Base-by-base conservation (phyloP, 2,888 invertebrate genomes). In the Apotomis turbidana region DNA sequence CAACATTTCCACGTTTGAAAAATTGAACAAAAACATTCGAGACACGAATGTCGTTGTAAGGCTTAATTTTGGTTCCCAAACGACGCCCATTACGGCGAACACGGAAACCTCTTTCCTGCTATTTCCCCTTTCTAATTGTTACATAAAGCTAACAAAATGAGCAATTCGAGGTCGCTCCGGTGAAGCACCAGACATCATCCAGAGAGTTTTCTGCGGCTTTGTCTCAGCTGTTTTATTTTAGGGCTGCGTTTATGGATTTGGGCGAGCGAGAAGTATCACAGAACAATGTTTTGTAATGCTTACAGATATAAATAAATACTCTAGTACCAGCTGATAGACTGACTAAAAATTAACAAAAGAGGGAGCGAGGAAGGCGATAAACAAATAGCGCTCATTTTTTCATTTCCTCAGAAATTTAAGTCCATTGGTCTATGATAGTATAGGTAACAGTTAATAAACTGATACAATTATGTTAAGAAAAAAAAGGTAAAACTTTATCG, bases 91-190 rank as follows among this genome's bases (percentile, higher is more conserved):
- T 87, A 85, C 79, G 78, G 78, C 76, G 79, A 79, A 79, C 81
- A 78, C 78, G 81, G 82, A 84, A 80, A 85, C 84, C 85, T 84
- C 83, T 84, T 85, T 85, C 80, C 83, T 84, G 83, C 78, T 81
- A 83, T 85, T 85, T 79, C 81, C 81, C 81, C 81, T 84, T 83
- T 82, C 83, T 89, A 89, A 90, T 90, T 90, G 89, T 88, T 85
- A 86, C 85, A 88, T 89, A 87, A 90, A 88, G 85, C 86, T 85
- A 88, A 88, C 84, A 83, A 85, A 88, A 87, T 83, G 85, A 81
- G 86, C 82, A 80, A 81, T 86, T 81, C 71, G 79, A 81, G 80
- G 78, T 79, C 79, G 78, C 75, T 74, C 57, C 74, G 76, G 76
- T 76, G 78, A 78, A 79, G 78, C 78, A 78, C 76, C 76, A 76